Base-by-base conservation (phyloP, 1,140 invertebrate species). In the Zophobas morio region DNA sequence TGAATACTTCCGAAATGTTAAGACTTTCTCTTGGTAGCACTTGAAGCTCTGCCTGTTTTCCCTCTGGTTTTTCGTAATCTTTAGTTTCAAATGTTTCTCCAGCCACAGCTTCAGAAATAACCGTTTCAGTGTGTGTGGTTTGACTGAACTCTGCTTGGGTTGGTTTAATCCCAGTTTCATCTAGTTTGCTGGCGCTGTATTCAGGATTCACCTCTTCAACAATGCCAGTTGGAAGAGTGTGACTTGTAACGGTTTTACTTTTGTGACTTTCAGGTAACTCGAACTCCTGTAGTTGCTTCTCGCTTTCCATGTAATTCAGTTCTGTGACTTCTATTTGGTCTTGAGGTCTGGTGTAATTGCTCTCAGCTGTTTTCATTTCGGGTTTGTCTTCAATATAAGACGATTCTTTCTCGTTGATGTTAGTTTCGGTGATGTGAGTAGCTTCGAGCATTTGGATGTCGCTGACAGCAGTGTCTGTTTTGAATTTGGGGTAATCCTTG, bases 131-230 rank as follows among this genome's bases (percentile, higher is more conserved):
- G 33, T 88, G 80, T 53, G 86, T 78, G 6, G 85, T 84, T 74
- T 89, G 88, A 71, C 81, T 86, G 51, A 88, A 73, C 71, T 87
- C 88, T 34, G 91, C 91, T 54, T 73, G 84, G 6, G 82, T 86
- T 40, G 82, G 76, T 20, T 86, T 72, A 33, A 86, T 81, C 75
- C 79, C 70, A 33, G 87, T 83, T 80, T 88, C 81, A 1, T 82
- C 77, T n/a, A 92, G 74, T 49, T 86, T 73, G 32, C 86, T 87
- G 8, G 90, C 78, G 66, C 86, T 85, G 81, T 89, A 88, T 76
- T 90, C 86, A 20, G 88, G 81, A 73, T 86, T 84, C 32, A 89
- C 89, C 88, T 92, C 90, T 85, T 92, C 89, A 49, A 91, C 86
- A 76, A 91, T 83, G 51, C 90, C 83, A n/a, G 90, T 90, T 76